Evolutionary conservation across 2,888 invertebrate genomes (phyloP).

Genomic region (Aproaerema taeniolella): DNA sequence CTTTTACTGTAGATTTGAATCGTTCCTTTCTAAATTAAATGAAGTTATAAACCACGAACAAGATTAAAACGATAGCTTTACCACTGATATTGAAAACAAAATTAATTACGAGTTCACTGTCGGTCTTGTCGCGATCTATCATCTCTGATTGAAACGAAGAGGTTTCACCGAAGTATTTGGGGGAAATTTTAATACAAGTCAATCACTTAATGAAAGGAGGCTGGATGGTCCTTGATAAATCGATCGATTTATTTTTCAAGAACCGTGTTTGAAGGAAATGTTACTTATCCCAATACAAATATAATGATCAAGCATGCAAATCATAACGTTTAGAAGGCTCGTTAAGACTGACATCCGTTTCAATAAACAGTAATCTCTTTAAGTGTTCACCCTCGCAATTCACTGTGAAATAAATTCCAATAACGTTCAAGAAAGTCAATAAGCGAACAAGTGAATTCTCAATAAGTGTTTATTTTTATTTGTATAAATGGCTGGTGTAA

Average conservation of each 20-base stretch:
- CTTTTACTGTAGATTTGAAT: too few relatives aligned
- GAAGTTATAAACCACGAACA: too few relatives aligned
- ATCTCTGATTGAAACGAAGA: too few relatives aligned
- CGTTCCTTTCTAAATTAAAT: too few relatives aligned
- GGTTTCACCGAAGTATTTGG: too few relatives aligned
- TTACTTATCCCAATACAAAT: too few relatives aligned
- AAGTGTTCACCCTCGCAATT: slow-evolving; percentile 20
- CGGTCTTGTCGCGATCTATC: slow-evolving; percentile 20
- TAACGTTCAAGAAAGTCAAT: too few relatives aligned
- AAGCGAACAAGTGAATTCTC: background rate
- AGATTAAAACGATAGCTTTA: too few relatives aligned
- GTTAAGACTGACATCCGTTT: slow-evolving; percentile 27
- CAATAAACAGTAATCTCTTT: slow-evolving; percentile 30
- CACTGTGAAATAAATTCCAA: background rate
- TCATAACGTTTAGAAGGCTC: background rate
- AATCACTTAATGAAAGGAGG: slow-evolving; percentile 37
- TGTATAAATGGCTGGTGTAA: too few relatives aligned
- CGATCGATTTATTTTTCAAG: slow-evolving; percentile 45
- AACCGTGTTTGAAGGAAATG: slow-evolving; percentile 29
- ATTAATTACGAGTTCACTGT: slow-evolving; percentile 5
- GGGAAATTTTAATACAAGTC: slow-evolving; percentile 40
- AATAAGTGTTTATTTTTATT: too few relatives aligned
- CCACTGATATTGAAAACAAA: too few relatives aligned
- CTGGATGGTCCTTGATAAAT: slow-evolving; percentile 39
- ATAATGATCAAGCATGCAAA: slow-evolving; percentile 29